Conservation (phyloP, 2,888 invertebrate genomes). For the Pteria penguin region DNA sequence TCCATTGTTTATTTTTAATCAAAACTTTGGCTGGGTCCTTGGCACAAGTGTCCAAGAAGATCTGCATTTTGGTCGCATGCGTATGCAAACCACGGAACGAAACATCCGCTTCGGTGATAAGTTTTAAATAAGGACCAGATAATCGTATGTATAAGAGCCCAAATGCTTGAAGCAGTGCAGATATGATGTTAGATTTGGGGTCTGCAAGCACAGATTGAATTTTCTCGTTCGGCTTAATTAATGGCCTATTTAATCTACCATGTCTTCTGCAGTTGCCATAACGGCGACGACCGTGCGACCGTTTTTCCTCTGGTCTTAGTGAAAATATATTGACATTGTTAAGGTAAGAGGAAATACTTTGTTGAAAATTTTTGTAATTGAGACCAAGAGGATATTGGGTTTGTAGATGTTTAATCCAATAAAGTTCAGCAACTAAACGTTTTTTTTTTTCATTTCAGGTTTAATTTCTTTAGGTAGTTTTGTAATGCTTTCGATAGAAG, state of each 20-base stretch:
- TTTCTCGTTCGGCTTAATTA: slow-evolving; percentile 43
- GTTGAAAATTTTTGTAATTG: too few relatives aligned
- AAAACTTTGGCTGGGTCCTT: slow-evolving; percentile 2
- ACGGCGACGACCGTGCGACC: slow-evolving; percentile 47
- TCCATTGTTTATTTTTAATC: background rate
- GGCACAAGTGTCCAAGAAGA: slow-evolving; percentile 16
- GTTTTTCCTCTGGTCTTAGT: too few relatives aligned
- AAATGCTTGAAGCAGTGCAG: slow-evolving; percentile 34
- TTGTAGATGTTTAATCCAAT: too few relatives aligned
- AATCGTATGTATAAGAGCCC: slow-evolving; percentile 41
- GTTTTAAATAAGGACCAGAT: slow-evolving; percentile 52
- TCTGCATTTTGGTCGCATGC: slow-evolving; percentile 8
- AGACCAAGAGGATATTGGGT: too few relatives aligned
- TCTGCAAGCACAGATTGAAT: slow-evolving; percentile 37
- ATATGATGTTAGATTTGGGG: slow-evolving; percentile 13
- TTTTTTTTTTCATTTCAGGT: too few relatives aligned
- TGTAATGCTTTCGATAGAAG: too few relatives aligned
- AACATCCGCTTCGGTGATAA: slow-evolving; percentile 22
- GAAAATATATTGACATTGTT: too few relatives aligned
- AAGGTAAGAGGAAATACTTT: too few relatives aligned
- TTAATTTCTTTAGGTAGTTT: too few relatives aligned
- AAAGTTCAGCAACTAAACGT: too few relatives aligned
- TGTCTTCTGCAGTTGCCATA: too few relatives aligned
- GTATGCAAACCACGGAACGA: slow-evolving; percentile 40
- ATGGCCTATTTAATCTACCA: too few relatives aligned